Base-by-base conservation (phyloP, 1,140 invertebrate genomes). In the Brachionus koreanus region DNA sequence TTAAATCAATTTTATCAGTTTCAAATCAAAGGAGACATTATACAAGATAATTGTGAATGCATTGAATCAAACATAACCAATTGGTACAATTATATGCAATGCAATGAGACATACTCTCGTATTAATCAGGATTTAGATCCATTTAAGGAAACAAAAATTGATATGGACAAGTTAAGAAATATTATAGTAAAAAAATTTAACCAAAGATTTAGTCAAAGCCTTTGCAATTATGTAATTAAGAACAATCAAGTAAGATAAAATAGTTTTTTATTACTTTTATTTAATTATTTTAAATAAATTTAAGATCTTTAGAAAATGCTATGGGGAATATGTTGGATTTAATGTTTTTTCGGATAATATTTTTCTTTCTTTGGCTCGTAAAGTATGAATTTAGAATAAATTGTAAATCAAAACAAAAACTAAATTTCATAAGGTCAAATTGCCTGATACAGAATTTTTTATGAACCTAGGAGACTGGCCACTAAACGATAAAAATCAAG, bases 391-490 rank as follows among this genome's bases (percentile, higher is more conserved):
- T 61, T n/a, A 83, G 52, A 3, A 67, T 63, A 49, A 39, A 43
- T 9, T 69, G n/a, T 13, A 12, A 23, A 29, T n/a, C 6, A 23
- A n/a, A 29, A 25, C 12, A 13, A 39, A 16, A 16, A 23, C 19
- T 12, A 12, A 42, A 42, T 39, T 74, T 49, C 39, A 83, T 23
- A 63, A 89, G 88, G 86, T 88, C 43, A 83, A 88, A 23, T 87
- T 98, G 61, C 94, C 95, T 12, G 93, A 98, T 89, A 88, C 94
- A 82, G 95, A 98, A 87, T 92, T 98, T 85, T 92, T 97, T 84
- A 91, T 94, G 35, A 98, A 98, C 89, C 90, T 98, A 13, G 96
- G 96, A 16, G 96, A 98, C 88, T 98, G 95, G 95, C 96, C 96
- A 10, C 87, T 98, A 12, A 87, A 88, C 49, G 85, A 87, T 37